Evolutionary conservation across 2,113 vertebrate genomes (phyloP).

Genomic region (Ammodytes marinus): DNA sequence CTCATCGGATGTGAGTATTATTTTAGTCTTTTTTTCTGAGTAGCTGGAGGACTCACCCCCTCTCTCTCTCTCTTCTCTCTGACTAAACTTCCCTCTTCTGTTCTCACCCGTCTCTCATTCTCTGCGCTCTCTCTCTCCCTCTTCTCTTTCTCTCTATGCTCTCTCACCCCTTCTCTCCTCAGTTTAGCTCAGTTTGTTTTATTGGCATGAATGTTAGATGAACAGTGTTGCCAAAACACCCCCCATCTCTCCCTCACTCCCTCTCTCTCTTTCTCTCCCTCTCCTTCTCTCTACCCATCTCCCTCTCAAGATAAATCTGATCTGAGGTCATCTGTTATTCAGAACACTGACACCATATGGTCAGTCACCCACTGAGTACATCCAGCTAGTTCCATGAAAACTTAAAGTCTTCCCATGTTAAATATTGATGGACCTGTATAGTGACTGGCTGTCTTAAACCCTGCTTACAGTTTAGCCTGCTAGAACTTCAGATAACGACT

Average conservation of each 20-base stretch:
- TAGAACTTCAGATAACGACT: constrained; percentile 52
- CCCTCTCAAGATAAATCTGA: constrained; percentile 75
- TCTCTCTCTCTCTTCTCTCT: constrained; percentile 17
- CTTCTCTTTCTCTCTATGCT: not conserved
- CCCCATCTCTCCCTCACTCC: constrained; percentile 45
- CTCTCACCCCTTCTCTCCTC: constrained; percentile 22
- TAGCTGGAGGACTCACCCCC: not conserved
- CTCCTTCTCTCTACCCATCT: constrained; percentile 55
- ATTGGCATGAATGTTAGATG: constrained; percentile 72
- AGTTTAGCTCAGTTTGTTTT: constrained; percentile 56
- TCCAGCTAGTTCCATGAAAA: constrained; percentile 76
- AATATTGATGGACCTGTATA: constrained; percentile 69
- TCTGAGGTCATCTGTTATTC: constrained; percentile 80
- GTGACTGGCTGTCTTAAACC: constrained; percentile 62
- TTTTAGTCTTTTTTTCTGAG: constrained; percentile 24
- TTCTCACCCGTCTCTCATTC: constrained; percentile 10
- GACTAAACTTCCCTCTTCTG: not conserved
- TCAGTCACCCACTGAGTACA: constrained; percentile 73
- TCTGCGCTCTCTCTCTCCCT: not conserved
- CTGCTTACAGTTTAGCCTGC: constrained; percentile 44
- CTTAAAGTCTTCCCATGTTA: constrained; percentile 77
- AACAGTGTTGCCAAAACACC: constrained; percentile 68
- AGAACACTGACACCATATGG: constrained; percentile 80
- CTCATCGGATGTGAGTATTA: constrained; percentile 1
- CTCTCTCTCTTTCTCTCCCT: constrained; percentile 54